phyloP scores from a whole-genome alignment of 2,113 vertebrate genomes.

The Larimichthys crocea region DNA sequence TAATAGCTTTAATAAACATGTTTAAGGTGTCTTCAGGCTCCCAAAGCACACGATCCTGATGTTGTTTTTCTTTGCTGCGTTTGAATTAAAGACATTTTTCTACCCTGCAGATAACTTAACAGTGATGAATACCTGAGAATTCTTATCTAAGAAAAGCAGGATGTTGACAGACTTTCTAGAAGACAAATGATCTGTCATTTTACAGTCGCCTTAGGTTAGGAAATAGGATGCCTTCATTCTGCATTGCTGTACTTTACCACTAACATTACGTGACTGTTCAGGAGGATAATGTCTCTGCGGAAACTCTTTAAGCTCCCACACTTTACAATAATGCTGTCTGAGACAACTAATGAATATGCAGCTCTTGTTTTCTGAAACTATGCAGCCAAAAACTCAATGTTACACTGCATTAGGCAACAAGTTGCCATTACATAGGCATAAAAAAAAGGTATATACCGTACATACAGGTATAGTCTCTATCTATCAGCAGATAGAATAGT shows the following conservation, averaged over 20 bases:
- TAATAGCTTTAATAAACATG: conserved; percentile 16
- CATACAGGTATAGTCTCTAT: background rate
- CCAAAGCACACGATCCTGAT: background rate
- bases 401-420: conserved; percentile 42
- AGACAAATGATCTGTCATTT: conserved; percentile 45
- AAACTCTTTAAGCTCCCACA: background rate
- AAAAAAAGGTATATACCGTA: too few species aligned
- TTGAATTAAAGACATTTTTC: conserved; percentile 35
- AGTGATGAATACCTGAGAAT: conserved; percentile 46
- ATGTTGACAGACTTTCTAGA: conserved; percentile 27
- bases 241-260: background rate
- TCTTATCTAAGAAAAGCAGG: conserved; percentile 39
- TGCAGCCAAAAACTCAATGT: conserved; percentile 4
- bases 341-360: conserved; percentile 31
- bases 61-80: conserved; percentile 35
- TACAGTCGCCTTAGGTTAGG: conserved; percentile 17
- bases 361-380: conserved; percentile 15
- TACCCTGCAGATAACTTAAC: conserved; percentile 27
- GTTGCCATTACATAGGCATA: conserved; percentile 1
- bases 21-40: background rate
- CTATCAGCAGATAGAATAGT: too few species aligned
- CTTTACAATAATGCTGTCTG: background rate
- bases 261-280: background rate
- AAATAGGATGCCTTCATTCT: conserved; percentile 9
- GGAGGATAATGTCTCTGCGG: conserved; percentile 7